phyloP scores from a whole-genome alignment of 2,797 vertebrate genomes.

The Catharus ustulatus region DNA sequence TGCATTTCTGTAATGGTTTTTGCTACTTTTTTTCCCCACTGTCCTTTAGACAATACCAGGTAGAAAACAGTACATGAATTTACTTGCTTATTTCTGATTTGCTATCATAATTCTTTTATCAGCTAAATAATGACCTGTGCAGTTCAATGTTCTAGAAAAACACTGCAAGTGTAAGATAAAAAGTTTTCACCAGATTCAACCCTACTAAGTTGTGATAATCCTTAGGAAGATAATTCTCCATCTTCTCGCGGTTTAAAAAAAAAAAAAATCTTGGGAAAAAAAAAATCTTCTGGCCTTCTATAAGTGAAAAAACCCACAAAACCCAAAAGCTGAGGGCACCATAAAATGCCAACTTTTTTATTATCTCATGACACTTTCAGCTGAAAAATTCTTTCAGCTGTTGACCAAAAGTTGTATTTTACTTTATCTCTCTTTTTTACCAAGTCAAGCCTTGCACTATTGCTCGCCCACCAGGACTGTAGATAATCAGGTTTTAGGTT shows the following conservation, averaged over 20 bases:
- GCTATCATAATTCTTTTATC: background rate
- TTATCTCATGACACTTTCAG: background rate
- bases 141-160: background rate
- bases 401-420: background rate
- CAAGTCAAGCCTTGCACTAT: background rate
- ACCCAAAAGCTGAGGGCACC: background rate
- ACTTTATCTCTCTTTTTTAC: background rate
- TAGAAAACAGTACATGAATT: background rate
- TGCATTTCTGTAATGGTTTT: background rate
- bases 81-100: background rate
- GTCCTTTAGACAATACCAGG: background rate
- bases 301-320: background rate
- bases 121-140: background rate
- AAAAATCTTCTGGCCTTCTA: background rate
- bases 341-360: background rate
- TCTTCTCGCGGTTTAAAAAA: background rate
- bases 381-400: background rate
- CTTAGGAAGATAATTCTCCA: background rate
- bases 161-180: background rate
- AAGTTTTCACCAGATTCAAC: background rate
- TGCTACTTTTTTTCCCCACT: background rate
- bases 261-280: background rate
- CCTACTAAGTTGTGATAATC: background rate
- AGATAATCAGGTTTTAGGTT: background rate
- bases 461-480: background rate